Conservation (phyloP, 2,888 invertebrate genomes). For the Pilophorus perplexus region DNA sequence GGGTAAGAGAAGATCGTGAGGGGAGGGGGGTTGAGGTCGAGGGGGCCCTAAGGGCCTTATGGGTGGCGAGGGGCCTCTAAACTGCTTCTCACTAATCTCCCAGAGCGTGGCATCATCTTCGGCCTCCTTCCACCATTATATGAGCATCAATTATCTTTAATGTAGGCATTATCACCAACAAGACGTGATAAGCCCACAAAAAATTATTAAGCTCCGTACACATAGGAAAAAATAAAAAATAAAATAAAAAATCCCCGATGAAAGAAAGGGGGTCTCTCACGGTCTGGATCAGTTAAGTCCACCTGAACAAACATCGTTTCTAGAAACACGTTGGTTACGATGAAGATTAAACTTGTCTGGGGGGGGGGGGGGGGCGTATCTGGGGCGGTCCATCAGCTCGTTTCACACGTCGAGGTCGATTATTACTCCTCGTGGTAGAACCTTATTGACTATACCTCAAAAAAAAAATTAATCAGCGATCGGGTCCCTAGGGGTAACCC, state of each 20-base stretch:
- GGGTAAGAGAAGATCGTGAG: no score
- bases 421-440: no score
- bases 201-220: no score
- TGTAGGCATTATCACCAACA: slow-evolving; percentile 19
- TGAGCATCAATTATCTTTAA: slow-evolving; percentile 25
- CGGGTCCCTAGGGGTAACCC: no score
- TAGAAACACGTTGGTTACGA: slow-evolving; percentile 6
- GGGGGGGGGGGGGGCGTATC: no score
- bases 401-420: slow-evolving; percentile 17
- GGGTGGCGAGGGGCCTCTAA: neutral
- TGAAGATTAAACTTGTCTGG: no score
- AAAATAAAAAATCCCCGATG: neutral
- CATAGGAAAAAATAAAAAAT: no score
- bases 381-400: neutral
- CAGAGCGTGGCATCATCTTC: slow-evolving; percentile 18
- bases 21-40: no score
- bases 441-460: no score
- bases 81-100: slow-evolving; percentile 8
- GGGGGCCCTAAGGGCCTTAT: slow-evolving; percentile 20
- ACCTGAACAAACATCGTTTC: slow-evolving; percentile 5
- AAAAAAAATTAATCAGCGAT: no score
- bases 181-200: slow-evolving; percentile 14
- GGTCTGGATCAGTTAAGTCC: slow-evolving; percentile 12
- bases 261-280: neutral
- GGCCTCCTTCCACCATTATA: slow-evolving; percentile 4